Evolutionary conservation across 2,797 vertebrate species (phyloP).

Genomic region (Alcedo atthis): DNA sequence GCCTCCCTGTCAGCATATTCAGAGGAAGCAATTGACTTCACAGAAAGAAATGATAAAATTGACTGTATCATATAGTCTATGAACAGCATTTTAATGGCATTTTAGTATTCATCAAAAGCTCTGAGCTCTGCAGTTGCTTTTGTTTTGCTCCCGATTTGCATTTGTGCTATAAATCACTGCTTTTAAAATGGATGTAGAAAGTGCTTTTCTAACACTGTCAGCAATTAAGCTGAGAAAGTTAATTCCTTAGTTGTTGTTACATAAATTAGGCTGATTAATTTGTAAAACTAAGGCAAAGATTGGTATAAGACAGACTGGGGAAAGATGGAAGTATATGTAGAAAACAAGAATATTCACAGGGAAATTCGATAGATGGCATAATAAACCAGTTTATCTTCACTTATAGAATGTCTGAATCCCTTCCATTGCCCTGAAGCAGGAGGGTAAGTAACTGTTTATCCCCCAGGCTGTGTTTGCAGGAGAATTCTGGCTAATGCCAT

Average conservation of each 20-base stretch:
- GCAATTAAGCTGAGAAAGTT: not conserved
- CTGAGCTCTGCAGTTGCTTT: slow-evolving; percentile 39
- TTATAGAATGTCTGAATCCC: not conserved
- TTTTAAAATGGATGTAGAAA: slow-evolving; percentile 29
- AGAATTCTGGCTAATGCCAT: not conserved
- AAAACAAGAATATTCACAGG: not conserved
- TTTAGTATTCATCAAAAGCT: slow-evolving; percentile 38
- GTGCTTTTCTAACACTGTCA: not conserved
- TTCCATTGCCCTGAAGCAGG: not conserved
- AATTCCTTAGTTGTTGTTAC: not conserved
- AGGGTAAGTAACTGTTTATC: not conserved
- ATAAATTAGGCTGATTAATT: not conserved
- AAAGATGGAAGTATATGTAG: not conserved
- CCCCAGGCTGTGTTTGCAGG: not conserved
- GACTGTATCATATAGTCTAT: not conserved
- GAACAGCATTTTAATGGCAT: slow-evolving; percentile 42
- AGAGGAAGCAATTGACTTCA: slow-evolving; percentile 38
- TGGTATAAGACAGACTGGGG: not conserved
- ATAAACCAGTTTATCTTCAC: not conserved
- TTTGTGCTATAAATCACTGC: slow-evolving; percentile 1
- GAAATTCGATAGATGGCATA: not conserved
- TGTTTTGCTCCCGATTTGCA: slow-evolving; percentile 28
- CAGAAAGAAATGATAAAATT: slow-evolving; percentile 52
- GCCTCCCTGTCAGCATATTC: slow-evolving; percentile 36
- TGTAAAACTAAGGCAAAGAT: not conserved